Evolutionary conservation across 2,113 vertebrate species (phyloP).

Genomic region (Aspiorhynchus laticeps): DNA sequence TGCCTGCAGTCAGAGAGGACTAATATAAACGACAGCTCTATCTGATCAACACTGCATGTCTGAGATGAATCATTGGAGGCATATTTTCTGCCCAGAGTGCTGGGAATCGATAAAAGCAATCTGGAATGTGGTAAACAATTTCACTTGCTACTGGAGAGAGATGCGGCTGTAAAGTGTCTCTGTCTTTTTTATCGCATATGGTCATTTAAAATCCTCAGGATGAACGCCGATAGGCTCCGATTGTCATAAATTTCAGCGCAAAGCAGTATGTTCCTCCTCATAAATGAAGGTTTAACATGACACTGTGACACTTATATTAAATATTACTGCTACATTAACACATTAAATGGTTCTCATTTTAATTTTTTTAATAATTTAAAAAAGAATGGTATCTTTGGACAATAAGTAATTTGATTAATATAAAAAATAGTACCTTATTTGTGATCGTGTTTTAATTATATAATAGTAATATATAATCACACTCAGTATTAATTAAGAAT

Average conservation of each 20-base stretch:
- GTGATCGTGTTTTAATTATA: no score
- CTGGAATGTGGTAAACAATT: conserved; percentile 67
- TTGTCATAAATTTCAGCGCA: neutral
- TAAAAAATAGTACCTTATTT: neutral
- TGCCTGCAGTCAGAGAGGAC: conserved; percentile 8
- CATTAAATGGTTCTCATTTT: neutral
- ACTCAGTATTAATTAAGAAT: no score
- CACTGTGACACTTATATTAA: neutral
- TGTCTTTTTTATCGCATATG: conserved; percentile 1
- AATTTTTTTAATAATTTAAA: neutral
- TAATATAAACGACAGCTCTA: conserved; percentile 47
- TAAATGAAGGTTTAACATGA: neutral
- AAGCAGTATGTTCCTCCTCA: neutral
- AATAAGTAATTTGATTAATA: neutral
- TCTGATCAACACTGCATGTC: conserved; percentile 44
- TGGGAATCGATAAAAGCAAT: conserved; percentile 73
- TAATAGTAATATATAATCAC: no score
- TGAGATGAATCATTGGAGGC: conserved; percentile 64
- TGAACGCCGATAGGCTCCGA: neutral
- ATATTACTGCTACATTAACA: neutral
- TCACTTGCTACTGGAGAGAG: conserved; percentile 49
- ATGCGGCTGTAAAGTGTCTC: conserved; percentile 27
- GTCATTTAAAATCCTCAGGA: conserved; percentile 15
- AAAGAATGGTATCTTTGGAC: neutral
- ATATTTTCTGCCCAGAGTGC: conserved; percentile 53